phyloP scores from a whole-genome alignment of 2,888 invertebrate species.

The Chaetogeoica ovagalla region DNA sequence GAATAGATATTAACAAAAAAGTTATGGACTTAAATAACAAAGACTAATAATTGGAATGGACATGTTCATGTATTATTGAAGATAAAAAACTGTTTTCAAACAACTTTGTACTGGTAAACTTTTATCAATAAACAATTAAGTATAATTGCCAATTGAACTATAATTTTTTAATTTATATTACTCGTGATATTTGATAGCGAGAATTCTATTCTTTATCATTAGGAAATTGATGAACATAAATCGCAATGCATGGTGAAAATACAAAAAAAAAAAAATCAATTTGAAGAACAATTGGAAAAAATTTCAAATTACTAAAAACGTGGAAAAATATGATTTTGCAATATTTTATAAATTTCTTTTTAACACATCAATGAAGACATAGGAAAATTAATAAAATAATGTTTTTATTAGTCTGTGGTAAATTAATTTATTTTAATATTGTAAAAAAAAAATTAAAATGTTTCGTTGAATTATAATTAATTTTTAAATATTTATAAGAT shows the following conservation, averaged over 20 bases:
- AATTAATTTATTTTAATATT: neutral
- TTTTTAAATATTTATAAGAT: conserved; percentile 1
- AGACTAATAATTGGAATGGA: conserved; percentile 77
- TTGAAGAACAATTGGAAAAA: conserved; percentile 73
- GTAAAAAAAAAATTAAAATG: neutral
- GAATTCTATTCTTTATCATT: conserved; percentile 54
- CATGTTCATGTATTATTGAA: conserved; percentile 94
- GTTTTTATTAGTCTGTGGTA: neutral
- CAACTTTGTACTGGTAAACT: conserved; percentile 83
- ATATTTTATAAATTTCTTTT: neutral
- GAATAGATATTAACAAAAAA: conserved; percentile 96
- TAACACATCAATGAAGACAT: too few species aligned
- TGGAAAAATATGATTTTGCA: conserved; percentile 72
- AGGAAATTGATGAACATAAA: conserved; percentile 90
- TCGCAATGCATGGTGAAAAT: conserved; percentile 84
- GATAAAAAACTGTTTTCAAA: conserved; percentile 82
- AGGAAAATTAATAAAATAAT: neutral
- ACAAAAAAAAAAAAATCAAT: conserved; percentile 70
- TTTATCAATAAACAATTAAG: neutral
- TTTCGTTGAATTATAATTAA: neutral
- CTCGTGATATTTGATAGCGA: neutral
- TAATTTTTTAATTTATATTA: neutral
- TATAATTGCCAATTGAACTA: too few species aligned
- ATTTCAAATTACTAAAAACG: conserved; percentile 71
- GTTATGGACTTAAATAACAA: conserved; percentile 72